These are phyloP conservation scores for Idaea biselata DNA, from an alignment of 2,888 invertebrate genomes.

Conservation along the genomic window DNA sequence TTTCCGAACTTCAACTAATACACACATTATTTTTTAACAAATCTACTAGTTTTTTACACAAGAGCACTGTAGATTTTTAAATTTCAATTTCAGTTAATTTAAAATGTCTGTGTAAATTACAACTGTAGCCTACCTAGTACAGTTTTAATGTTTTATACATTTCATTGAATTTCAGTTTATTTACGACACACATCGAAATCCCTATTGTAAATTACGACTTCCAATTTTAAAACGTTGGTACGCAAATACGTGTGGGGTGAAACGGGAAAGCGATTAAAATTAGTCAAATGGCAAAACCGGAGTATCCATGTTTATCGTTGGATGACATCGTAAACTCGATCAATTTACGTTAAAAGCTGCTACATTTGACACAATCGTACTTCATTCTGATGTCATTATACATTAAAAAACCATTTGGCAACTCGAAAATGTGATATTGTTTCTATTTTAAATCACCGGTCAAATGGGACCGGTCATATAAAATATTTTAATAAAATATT, in stretches of 20 bases:
- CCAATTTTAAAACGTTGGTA: constrained; percentile 61
- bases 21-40: too few species aligned
- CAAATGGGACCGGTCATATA: not conserved
- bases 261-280: constrained; percentile 67
- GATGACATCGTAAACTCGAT: constrained; percentile 58
- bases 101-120: too few species aligned
- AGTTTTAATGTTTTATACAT: constrained; percentile 5
- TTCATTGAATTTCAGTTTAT: constrained; percentile 63
- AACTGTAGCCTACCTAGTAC: too few species aligned
- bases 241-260: constrained; percentile 47
- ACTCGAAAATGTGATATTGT: not conserved
- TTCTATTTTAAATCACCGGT: constrained; percentile 13
- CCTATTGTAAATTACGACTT: constrained; percentile 62
- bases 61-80: too few species aligned
- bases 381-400: constrained; percentile 41
- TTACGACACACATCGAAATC: constrained; percentile 55
- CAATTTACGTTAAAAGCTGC: constrained; percentile 60
- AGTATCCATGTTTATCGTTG: constrained; percentile 53
- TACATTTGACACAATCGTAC: constrained; percentile 34
- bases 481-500: not conserved
- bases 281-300: constrained; percentile 64
- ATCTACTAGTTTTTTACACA: too few species aligned
- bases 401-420: constrained; percentile 29
- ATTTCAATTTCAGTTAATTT: too few species aligned
- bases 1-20: too few species aligned